Conservation (phyloP, 2,797 vertebrate species). For the Mormyrus hasselquistii region DNA sequence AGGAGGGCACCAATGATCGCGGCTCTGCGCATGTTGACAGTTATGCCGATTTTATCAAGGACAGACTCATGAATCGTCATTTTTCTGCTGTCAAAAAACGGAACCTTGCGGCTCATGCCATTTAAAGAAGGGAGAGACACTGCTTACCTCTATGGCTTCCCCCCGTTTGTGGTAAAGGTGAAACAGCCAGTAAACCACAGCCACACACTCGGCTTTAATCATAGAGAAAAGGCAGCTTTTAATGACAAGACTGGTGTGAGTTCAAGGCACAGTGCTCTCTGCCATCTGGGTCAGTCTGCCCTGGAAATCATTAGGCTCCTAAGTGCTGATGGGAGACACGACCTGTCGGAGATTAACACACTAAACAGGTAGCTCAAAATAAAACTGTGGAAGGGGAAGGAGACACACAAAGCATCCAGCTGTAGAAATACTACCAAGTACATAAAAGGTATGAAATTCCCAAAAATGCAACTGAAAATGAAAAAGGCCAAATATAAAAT, state of each 20-base stretch:
- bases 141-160: not conserved
- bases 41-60: conserved; percentile 9
- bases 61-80: not conserved
- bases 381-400: not conserved
- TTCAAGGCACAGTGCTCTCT: not conserved
- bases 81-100: not conserved
- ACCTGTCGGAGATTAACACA: not conserved
- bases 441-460: not conserved
- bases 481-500: not conserved
- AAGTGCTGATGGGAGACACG: not conserved
- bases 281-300: not conserved
- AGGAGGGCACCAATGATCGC: not conserved
- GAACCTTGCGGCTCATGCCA: not conserved
- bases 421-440: not conserved
- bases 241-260: not conserved
- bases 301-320: not conserved
- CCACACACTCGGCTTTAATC: not conserved
- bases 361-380: not conserved
- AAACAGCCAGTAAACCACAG: not conserved
- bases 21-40: not conserved
- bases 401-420: not conserved
- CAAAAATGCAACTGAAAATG: not conserved
- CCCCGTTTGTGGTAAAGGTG: not conserved
- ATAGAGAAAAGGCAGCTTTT: not conserved
- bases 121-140: not conserved